Conservation (phyloP, 2,888 invertebrate species). For the Drosophila greeni region DNA sequence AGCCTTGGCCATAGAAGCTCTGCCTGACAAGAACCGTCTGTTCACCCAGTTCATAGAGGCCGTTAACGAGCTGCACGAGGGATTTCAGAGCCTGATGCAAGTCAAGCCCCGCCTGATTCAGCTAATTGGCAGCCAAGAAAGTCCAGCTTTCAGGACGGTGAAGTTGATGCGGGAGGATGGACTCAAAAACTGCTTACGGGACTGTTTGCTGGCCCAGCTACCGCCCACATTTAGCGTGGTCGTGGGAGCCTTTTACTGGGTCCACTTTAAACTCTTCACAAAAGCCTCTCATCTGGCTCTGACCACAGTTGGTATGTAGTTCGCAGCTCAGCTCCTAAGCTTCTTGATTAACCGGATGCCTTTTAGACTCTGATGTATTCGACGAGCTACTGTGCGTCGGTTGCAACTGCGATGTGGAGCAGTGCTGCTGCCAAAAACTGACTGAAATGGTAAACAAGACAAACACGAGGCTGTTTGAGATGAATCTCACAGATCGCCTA, state of each 20-base stretch:
- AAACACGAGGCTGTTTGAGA: slow-evolving; percentile 87
- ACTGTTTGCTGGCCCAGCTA: slow-evolving; percentile 83
- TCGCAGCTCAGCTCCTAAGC: background rate
- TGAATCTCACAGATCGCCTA: slow-evolving; percentile 89
- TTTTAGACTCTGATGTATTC: slow-evolving; percentile 52
- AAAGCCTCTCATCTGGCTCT: slow-evolving; percentile 74
- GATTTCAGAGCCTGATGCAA: slow-evolving; percentile 61
- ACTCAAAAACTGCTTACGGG: slow-evolving; percentile 75
- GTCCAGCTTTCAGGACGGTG: background rate
- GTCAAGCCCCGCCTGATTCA: slow-evolving; percentile 58
- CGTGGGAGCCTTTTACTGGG: slow-evolving; percentile 87
- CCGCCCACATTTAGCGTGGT: slow-evolving; percentile 85
- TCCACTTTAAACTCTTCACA: slow-evolving; percentile 86
- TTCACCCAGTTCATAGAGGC: slow-evolving; percentile 74
- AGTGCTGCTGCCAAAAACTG: slow-evolving; percentile 82
- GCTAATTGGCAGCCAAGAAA: slow-evolving; percentile 43
- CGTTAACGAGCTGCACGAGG: slow-evolving; percentile 70
- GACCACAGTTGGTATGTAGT: slow-evolving; percentile 51
- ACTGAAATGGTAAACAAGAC: slow-evolving; percentile 85
- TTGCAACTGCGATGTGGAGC: slow-evolving; percentile 83
- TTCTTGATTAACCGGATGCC: background rate
- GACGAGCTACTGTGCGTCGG: slow-evolving; percentile 83
- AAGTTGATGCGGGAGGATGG: slow-evolving; percentile 81
- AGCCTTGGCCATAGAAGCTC: slow-evolving; percentile 42
- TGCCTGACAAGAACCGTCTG: slow-evolving; percentile 51